These are phyloP conservation scores for Nephrocerus scutellatus DNA, from an alignment of 2,888 invertebrate species.

Conservation along the genomic window DNA sequence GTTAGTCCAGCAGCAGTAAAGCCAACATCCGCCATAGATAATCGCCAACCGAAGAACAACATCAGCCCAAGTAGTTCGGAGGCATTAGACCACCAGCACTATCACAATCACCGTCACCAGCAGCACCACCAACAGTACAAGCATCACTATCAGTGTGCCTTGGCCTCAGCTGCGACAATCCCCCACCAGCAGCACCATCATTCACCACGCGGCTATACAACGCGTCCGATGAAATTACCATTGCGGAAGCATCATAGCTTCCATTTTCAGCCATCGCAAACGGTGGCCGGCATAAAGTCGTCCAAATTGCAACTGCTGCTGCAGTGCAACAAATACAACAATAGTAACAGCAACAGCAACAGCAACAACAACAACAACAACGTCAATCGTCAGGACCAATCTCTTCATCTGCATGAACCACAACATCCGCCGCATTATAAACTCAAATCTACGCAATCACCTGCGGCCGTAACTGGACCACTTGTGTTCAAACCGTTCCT, in stretches of 20 bases:
- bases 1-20: too few relatives aligned
- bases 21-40: too few relatives aligned
- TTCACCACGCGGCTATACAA: constrained; percentile 22
- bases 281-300: constrained; percentile 35
- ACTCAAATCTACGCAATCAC: too few relatives aligned
- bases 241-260: constrained; percentile 48
- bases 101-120: constrained; percentile 1
- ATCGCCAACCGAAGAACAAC: constrained; percentile 7
- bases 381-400: constrained; percentile 21
- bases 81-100: too few relatives aligned
- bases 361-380: constrained; percentile 19
- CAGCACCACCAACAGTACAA: too few relatives aligned
- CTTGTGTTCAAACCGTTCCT: constrained; percentile 38
- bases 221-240: constrained; percentile 41
- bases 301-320: constrained; percentile 36
- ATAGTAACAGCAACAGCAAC: constrained; percentile 29
- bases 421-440: constrained; percentile 2
- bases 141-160: too few relatives aligned
- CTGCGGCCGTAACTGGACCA: constrained; percentile 29
- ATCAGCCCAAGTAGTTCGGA: background rate
- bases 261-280: constrained; percentile 45
- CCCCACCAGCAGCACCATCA: constrained; percentile 3
- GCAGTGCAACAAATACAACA: constrained; percentile 29
- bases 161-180: too few relatives aligned
- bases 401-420: constrained; percentile 18